Evolutionary conservation across 2,797 vertebrate genomes (phyloP).

Genomic region (Sebastes steindachneri): DNA sequence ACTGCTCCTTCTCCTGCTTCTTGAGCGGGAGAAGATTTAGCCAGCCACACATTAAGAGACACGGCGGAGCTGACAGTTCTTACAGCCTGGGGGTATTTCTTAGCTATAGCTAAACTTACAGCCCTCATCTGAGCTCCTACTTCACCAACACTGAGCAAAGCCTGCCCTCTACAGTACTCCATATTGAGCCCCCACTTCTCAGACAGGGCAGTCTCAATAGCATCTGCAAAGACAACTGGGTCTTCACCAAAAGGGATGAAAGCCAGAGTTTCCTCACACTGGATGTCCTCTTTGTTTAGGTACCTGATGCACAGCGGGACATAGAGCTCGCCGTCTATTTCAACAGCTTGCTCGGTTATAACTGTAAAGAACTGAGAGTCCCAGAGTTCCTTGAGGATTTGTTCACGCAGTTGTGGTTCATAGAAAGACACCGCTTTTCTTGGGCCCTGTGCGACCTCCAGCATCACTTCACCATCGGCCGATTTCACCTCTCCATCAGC

Average conservation of each 20-base stretch:
- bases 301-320: constrained; percentile 84
- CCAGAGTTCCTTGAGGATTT: constrained; percentile 83
- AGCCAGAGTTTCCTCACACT: constrained; percentile 83
- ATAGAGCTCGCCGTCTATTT: constrained; percentile 75
- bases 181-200: constrained; percentile 87
- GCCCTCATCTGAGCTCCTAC: constrained; percentile 78
- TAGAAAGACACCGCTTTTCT: constrained; percentile 78
- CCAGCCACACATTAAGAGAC: constrained; percentile 82
- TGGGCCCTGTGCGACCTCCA: constrained; percentile 14
- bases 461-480: background rate
- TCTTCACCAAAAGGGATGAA: constrained; percentile 80
- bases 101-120: constrained; percentile 73
- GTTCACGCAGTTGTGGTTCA: constrained; percentile 76
- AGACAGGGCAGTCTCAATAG: constrained; percentile 76
- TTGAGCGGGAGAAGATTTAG: constrained; percentile 71
- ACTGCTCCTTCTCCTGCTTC: constrained; percentile 65
- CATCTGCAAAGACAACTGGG: constrained; percentile 65
- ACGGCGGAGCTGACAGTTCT: constrained; percentile 78
- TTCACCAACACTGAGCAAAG: constrained; percentile 75
- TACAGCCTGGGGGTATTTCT: constrained; percentile 80
- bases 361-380: constrained; percentile 85
- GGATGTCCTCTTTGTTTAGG: constrained; percentile 80
- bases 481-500: constrained; percentile 23
- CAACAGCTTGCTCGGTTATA: constrained; percentile 76
- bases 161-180: constrained; percentile 84